Percentiles rank a stretch among this genome's conserved stretches.
Conservation (phyloP, 2,888 invertebrate species). For the Mellilla xanthometata region DNA sequence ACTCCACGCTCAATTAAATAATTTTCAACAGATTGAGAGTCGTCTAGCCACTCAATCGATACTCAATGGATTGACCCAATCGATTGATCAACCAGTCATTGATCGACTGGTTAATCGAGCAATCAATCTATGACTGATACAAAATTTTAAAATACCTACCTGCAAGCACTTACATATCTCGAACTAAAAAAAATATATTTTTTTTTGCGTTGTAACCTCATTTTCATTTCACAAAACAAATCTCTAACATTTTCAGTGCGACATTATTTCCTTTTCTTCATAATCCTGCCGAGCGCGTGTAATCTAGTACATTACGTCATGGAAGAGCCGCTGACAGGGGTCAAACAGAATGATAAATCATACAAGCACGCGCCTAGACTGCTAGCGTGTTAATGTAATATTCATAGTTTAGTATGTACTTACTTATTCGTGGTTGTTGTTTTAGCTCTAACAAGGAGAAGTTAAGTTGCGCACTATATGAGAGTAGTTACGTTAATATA, state of each 20-base stretch:
- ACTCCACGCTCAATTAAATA: too few relatives aligned
- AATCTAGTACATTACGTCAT: constrained; percentile 11
- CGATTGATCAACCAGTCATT: too few relatives aligned
- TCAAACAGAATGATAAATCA: constrained; percentile 55
- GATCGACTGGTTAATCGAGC: too few relatives aligned
- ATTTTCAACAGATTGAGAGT: too few relatives aligned
- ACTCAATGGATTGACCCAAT: too few relatives aligned
- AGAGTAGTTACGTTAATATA: too few relatives aligned
- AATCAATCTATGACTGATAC: too few relatives aligned
- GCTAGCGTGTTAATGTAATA: constrained; percentile 41
- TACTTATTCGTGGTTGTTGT: background rate
- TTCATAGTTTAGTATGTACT: constrained; percentile 34
- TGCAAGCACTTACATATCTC: too few relatives aligned
- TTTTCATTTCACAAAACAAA: background rate
- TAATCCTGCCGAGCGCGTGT: constrained; percentile 10
- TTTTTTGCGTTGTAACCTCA: background rate
- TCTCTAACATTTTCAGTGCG: background rate
- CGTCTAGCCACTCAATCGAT: too few relatives aligned
- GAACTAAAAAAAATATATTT: too few relatives aligned
- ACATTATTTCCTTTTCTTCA: constrained; percentile 3
- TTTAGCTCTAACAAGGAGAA: background rate
- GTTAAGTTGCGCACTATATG: too few relatives aligned
- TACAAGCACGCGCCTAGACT: constrained; percentile 36
- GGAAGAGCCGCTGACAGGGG: constrained; percentile 32
- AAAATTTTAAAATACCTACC: too few relatives aligned